Conservation (phyloP, 23 tunicate species). For the Botrylloides violaceus region DNA sequence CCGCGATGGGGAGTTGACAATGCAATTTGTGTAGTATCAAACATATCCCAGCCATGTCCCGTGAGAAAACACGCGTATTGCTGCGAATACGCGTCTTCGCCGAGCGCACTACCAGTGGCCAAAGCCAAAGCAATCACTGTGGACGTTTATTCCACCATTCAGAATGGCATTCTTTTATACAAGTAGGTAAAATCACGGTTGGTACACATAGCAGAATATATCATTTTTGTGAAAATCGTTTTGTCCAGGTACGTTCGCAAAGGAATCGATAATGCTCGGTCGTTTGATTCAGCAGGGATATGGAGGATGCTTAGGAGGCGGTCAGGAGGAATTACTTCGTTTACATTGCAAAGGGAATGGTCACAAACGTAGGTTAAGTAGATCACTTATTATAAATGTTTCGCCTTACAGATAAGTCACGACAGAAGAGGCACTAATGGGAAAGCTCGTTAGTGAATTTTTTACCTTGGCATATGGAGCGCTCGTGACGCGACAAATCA, state of each 20-base stretch:
- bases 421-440: too few relatives aligned
- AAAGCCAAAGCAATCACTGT: slow-evolving; percentile 1
- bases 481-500: too few relatives aligned
- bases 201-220: background rate
- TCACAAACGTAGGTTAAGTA: background rate
- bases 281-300: background rate
- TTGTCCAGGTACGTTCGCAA: background rate
- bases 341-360: background rate
- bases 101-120: background rate
- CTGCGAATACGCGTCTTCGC: background rate
- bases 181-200: slow-evolving; percentile 4
- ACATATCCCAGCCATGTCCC: slow-evolving; percentile 18
- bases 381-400: background rate
- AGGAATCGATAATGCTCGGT: background rate
- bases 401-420: too few relatives aligned
- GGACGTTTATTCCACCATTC: background rate
- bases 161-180: slow-evolving; percentile 10
- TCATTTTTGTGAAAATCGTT: background rate
- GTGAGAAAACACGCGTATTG: slow-evolving; percentile 4
- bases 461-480: too few relatives aligned
- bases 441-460: too few relatives aligned
- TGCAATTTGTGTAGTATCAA: background rate
- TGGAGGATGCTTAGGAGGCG: slow-evolving; percentile 1
- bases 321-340: background rate
- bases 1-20: slow-evolving; percentile 15